Percentiles rank a stretch among this genome's conserved stretches.
Conservation (phyloP, 1,140 invertebrate species). For the Drosophila miranda region DNA sequence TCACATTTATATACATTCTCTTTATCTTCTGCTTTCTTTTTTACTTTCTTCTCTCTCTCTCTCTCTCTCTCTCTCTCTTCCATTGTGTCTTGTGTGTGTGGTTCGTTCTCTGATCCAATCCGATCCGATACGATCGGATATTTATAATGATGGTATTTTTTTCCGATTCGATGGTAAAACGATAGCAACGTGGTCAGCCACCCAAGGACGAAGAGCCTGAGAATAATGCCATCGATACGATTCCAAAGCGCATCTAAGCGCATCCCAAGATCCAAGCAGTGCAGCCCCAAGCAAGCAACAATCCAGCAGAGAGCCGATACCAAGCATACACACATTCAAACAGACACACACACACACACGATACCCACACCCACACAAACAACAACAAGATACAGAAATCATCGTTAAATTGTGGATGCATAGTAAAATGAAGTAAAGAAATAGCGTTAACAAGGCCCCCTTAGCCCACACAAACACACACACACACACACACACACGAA, state of each 20-base stretch:
- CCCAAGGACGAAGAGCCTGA: slow-evolving; percentile 79
- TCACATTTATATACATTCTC: slow-evolving; percentile 15
- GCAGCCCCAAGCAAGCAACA: slow-evolving; percentile 21
- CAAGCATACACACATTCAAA: slow-evolving; percentile 25
- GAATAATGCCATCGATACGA: slow-evolving; percentile 76
- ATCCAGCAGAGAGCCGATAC: slow-evolving; percentile 56
- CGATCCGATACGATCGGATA: slow-evolving; percentile 15
- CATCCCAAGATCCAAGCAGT: slow-evolving; percentile 26
- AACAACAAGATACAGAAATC: slow-evolving; percentile 14
- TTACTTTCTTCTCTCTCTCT: slow-evolving; percentile 53
- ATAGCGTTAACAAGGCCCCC: no score
- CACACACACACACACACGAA: slow-evolving; percentile 16
- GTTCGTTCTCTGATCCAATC: slow-evolving; percentile 38
- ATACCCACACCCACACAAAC: slow-evolving; percentile 14
- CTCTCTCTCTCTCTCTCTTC: slow-evolving; percentile 52
- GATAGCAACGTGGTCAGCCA: slow-evolving; percentile 73
- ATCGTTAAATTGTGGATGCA: slow-evolving; percentile 18
- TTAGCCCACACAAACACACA: slow-evolving; percentile 4
- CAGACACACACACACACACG: slow-evolving; percentile 19
- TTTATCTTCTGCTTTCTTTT: slow-evolving; percentile 69
- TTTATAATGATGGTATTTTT: slow-evolving; percentile 32
- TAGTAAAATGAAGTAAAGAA: no score
- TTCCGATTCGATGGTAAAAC: not conserved
- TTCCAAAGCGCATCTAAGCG: slow-evolving; percentile 77
- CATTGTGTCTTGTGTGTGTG: slow-evolving; percentile 56